Percentiles rank a stretch among this genome's conserved stretches.
These are phyloP conservation scores for Coecobrya sp. DNA, from an alignment of 2,888 invertebrate species.

Conservation along the genomic window DNA sequence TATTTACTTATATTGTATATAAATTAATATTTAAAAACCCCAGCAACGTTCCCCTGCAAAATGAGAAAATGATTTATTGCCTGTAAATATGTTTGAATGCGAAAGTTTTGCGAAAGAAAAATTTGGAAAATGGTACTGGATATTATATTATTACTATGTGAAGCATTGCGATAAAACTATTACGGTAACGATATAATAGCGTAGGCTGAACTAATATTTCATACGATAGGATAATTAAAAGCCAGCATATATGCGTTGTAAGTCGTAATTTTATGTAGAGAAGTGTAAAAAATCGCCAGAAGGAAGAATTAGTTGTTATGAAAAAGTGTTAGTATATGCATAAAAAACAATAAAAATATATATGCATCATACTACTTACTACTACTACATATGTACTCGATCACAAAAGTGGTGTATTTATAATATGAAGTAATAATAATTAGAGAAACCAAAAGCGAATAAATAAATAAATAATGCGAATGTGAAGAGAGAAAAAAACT, in stretches of 20 bases:
- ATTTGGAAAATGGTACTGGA: slow-evolving; percentile 6
- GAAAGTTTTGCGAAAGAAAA: not conserved
- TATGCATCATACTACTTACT: not conserved
- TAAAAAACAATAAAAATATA: slow-evolving; percentile 5
- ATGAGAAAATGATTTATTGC: not conserved
- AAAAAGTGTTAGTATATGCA: slow-evolving; percentile 19
- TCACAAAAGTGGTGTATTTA: slow-evolving; percentile 49
- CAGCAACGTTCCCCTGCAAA: not conserved
- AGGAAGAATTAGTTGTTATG: not conserved
- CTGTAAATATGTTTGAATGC: not conserved
- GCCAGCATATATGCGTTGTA: not conserved
- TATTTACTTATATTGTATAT: no score
- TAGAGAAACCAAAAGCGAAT: slow-evolving; percentile 56
- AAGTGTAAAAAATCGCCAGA: not conserved
- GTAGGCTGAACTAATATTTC: not conserved
- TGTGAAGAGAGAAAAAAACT: slow-evolving; percentile 11
- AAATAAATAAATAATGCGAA: slow-evolving; percentile 41
- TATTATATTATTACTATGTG: not conserved
- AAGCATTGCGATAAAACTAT: not conserved
- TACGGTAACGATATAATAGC: not conserved
- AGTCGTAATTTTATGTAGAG: slow-evolving; percentile 25
- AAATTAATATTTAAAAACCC: no score
- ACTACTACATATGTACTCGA: slow-evolving; percentile 21
- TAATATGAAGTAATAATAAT: slow-evolving; percentile 28
- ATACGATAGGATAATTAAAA: not conserved